phyloP scores from a whole-genome alignment of 2,113 vertebrate genomes.

The Tychaedon coryphoeus region DNA sequence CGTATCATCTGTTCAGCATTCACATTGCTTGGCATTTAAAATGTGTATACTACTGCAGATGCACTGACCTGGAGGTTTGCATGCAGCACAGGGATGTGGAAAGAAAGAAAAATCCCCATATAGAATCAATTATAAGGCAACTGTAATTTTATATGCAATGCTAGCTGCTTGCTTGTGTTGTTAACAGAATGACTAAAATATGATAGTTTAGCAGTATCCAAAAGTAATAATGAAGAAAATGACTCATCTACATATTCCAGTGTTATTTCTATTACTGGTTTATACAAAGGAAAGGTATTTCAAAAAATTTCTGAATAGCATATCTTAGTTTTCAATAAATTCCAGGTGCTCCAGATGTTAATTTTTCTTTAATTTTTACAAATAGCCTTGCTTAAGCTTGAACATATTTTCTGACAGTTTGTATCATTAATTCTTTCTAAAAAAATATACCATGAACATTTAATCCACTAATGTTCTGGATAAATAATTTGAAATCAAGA shows the following conservation, averaged over 20 bases:
- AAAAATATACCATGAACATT: neutral
- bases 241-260: neutral
- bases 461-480: neutral
- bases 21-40: conserved; percentile 7
- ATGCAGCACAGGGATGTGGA: neutral
- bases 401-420: neutral
- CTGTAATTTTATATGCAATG: neutral
- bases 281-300: neutral
- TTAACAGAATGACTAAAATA: neutral
- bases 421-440: neutral
- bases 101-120: neutral
- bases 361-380: neutral
- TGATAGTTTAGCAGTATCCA: neutral
- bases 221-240: neutral
- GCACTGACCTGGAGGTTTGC: neutral
- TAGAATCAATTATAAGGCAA: neutral
- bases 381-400: neutral
- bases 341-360: neutral
- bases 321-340: neutral
- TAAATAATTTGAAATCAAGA: neutral
- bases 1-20: conserved; percentile 5
- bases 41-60: neutral
- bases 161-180: neutral
- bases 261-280: neutral
- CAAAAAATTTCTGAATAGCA: neutral